A percentile compares a stretch with the other conserved stretches of the same genome.
These are phyloP conservation scores for Corythaixoides concolor DNA, from an alignment of 2,113 vertebrate genomes.

Conservation along the genomic window DNA sequence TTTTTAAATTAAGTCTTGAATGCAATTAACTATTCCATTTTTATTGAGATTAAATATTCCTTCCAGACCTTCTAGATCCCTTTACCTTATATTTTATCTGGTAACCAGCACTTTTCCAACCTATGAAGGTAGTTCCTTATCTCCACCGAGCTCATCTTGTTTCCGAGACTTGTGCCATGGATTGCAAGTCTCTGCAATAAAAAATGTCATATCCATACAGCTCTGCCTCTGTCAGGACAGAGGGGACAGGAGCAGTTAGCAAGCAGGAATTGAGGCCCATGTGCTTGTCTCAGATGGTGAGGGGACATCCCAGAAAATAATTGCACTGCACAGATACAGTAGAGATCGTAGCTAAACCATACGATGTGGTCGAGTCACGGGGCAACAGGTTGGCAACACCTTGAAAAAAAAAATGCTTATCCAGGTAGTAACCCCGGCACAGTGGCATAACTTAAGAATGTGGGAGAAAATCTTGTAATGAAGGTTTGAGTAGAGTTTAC, in stretches of 20 bases:
- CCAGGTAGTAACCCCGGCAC: neutral
- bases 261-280: neutral
- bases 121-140: neutral
- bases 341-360: neutral
- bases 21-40: neutral
- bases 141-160: neutral
- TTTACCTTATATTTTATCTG: neutral
- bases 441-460: neutral
- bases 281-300: neutral
- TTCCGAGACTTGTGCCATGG: neutral
- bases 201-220: neutral
- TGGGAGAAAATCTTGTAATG: neutral
- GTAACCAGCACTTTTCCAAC: neutral
- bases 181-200: neutral
- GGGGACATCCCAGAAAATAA: neutral
- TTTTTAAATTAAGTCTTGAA: neutral
- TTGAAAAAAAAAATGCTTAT: neutral
- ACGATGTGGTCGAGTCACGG: neutral
- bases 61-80: neutral
- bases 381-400: neutral
- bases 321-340: accelerated
- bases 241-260: neutral
- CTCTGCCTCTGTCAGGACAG: neutral
- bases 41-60: neutral
- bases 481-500: neutral